Conservation (phyloP, 1,140 invertebrate genomes). For the Listronotus oregonensis region DNA sequence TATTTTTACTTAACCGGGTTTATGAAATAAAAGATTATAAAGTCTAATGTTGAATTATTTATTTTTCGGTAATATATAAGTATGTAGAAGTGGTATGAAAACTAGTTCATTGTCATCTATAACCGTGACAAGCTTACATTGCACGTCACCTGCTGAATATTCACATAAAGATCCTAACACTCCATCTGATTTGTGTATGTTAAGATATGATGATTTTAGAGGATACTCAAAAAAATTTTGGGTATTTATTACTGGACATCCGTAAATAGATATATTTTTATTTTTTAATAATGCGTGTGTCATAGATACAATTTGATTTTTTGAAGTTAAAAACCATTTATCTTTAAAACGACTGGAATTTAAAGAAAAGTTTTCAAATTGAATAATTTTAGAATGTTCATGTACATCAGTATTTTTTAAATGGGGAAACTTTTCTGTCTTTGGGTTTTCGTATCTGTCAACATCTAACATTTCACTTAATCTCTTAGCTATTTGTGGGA, state of each 20-base stretch:
- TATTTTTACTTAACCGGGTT: too few species aligned
- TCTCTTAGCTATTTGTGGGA: slow-evolving; percentile 39
- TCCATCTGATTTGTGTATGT: too few species aligned
- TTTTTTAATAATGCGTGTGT: neutral
- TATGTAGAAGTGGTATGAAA: too few species aligned
- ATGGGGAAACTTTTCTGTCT: neutral
- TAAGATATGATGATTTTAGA: too few species aligned
- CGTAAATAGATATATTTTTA: slow-evolving; percentile 7
- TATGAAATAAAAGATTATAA: too few species aligned
- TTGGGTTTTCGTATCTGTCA: neutral
- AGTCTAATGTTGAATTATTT: too few species aligned
- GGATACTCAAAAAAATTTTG: slow-evolving; percentile 5
- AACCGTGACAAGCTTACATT: too few species aligned
- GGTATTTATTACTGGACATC: neutral
- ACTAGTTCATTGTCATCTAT: too few species aligned
- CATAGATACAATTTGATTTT: slow-evolving; percentile 3
- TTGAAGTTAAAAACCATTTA: slow-evolving; percentile 19
- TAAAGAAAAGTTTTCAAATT: neutral
- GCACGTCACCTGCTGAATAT: too few species aligned
- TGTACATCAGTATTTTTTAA: neutral
- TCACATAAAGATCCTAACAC: too few species aligned
- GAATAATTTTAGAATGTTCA: neutral
- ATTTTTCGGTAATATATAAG: too few species aligned
- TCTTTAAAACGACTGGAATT: neutral
- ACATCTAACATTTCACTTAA: slow-evolving; percentile 22